Percentiles rank a stretch among this genome's conserved stretches.
phyloP scores from a whole-genome alignment of 2,113 vertebrate species.

The rat (Rattus norvegicus) region GRCr8 NC_086019.1:212259001-212259500 shows the following conservation, averaged over 20 bases:
- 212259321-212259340: neutral
- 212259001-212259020: slow-evolving; percentile 31
- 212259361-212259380: neutral
- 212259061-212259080: neutral
- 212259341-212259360: neutral
- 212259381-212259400: neutral
- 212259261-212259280: neutral
- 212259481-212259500: neutral
- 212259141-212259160: too few relatives aligned
- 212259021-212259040: neutral
- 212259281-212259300: neutral
- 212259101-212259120: neutral
- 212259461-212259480: neutral
- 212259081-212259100: neutral
- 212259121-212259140: neutral
- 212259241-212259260: neutral
- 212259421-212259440: neutral
- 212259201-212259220: neutral
- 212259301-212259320: neutral
- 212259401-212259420: neutral
- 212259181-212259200: neutral
- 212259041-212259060: neutral
- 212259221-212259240: neutral
- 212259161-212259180: neutral
- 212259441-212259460: neutral